These are phyloP conservation scores for Columbina picui DNA, from an alignment of 2,113 vertebrate species.

Conservation along the genomic window DNA sequence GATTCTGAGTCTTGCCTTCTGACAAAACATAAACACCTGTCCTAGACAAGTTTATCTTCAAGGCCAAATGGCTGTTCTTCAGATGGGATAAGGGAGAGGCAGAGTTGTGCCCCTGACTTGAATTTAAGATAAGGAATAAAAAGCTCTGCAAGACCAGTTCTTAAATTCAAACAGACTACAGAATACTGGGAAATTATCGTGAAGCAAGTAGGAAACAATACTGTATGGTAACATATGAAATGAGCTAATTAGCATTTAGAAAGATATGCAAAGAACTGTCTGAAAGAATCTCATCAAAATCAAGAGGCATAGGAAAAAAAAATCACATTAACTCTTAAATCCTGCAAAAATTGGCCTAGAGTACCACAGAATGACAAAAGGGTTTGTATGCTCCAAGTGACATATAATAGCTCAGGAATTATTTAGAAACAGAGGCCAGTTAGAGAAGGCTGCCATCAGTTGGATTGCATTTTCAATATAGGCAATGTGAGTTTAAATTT, in stretches of 20 bases:
- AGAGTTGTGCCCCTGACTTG: background rate
- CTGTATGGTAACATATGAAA: background rate
- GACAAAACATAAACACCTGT: background rate
- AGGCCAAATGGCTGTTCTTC: background rate
- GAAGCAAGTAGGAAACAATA: background rate
- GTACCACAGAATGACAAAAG: background rate
- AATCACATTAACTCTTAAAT: background rate
- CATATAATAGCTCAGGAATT: background rate
- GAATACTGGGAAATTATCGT: background rate
- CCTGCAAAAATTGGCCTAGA: background rate
- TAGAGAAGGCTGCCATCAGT: background rate
- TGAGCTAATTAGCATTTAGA: background rate
- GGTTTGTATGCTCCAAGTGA: background rate
- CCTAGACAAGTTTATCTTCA: background rate
- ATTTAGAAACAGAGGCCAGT: background rate
- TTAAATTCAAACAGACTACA: background rate
- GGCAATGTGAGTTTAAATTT: background rate
- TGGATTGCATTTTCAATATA: background rate
- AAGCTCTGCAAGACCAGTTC: background rate
- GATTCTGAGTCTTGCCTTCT: background rate
- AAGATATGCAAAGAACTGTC: background rate
- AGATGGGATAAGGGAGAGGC: background rate
- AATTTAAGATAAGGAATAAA: background rate
- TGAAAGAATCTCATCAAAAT: background rate
- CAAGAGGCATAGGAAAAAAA: background rate